Conservation (phyloP, 2,888 invertebrate genomes). For the Xestia ashworthii region DNA sequence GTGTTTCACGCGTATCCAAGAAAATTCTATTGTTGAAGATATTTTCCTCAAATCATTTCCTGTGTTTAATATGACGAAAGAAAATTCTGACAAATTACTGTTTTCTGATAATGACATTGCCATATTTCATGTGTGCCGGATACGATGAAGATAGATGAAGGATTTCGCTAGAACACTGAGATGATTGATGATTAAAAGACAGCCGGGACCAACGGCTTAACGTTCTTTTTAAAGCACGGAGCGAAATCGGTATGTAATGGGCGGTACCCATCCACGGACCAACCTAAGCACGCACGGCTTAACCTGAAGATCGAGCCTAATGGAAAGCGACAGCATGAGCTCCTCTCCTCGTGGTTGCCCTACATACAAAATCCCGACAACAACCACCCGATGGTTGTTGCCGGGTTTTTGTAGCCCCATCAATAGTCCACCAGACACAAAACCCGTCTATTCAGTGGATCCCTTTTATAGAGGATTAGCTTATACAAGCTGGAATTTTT, state of each 20-base stretch:
- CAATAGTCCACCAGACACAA: neutral
- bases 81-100: slow-evolving; percentile 39
- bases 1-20: neutral
- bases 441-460: neutral
- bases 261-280: no score
- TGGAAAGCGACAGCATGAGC: no score
- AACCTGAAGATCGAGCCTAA: neutral
- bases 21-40: slow-evolving; percentile 16
- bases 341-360: no score
- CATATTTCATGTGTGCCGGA: slow-evolving; percentile 1
- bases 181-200: neutral
- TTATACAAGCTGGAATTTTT: no score
- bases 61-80: neutral
- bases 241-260: no score
- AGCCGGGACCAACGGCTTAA: no score
- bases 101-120: slow-evolving; percentile 34
- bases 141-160: neutral
- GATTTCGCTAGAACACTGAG: neutral
- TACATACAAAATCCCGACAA: no score
- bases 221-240: no score
- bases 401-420: neutral
- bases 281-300: neutral
- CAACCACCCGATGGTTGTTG: no score
- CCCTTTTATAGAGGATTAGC: neutral
- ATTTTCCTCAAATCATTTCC: slow-evolving; percentile 6